Conservation (phyloP, 2,888 invertebrate genomes). For the Iselma pallidipennis region DNA sequence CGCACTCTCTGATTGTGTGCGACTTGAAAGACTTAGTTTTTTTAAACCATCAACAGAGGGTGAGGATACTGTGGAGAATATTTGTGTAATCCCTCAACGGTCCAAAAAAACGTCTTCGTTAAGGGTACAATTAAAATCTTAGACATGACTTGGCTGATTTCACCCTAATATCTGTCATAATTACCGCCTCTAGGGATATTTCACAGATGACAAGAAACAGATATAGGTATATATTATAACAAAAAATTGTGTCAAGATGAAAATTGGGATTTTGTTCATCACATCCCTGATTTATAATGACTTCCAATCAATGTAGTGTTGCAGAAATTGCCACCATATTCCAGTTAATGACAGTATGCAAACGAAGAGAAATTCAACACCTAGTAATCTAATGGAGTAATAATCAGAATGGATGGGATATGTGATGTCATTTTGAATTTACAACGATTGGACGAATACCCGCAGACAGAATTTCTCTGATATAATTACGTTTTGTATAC, state of each 20-base stretch:
- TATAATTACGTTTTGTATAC: constrained; percentile 45
- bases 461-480: constrained; percentile 27
- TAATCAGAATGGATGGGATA: constrained; percentile 26
- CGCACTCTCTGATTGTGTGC: constrained; percentile 35
- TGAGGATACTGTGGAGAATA: background rate
- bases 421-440: constrained; percentile 35
- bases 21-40: constrained; percentile 32
- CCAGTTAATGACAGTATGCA: constrained; percentile 23
- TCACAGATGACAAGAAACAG: background rate
- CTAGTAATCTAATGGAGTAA: constrained; percentile 23
- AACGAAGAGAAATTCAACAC: constrained; percentile 35
- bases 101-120: background rate
- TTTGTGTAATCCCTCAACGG: background rate
- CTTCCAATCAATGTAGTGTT: constrained; percentile 3
- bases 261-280: background rate
- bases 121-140: background rate
- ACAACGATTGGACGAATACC: constrained; percentile 19
- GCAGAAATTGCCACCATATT: constrained; percentile 1
- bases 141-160: background rate
- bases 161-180: background rate
- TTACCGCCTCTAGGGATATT: background rate
- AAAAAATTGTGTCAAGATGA: background rate
- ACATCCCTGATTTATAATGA: background rate
- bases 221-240: background rate
- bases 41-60: background rate